These are phyloP conservation scores for Trichonephila inaurata DNA, from an alignment of 1,140 invertebrate genomes.

Conservation along the genomic window DNA sequence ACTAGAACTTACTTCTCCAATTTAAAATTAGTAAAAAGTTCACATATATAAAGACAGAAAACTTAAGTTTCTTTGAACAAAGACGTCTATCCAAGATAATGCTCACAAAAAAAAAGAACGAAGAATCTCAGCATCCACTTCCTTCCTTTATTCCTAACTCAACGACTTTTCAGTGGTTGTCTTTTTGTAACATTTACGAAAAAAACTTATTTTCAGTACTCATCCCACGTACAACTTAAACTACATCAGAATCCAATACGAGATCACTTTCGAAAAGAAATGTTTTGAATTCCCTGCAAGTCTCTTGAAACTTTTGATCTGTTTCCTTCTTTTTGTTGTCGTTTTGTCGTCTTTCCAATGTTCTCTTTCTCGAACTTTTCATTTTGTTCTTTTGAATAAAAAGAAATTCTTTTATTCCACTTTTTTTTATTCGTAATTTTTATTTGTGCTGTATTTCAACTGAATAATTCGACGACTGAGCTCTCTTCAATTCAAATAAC, in stretches of 20 bases:
- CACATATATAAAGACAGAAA: background rate
- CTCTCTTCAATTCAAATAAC: no score
- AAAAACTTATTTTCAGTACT: slow-evolving; percentile 33
- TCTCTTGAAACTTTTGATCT: slow-evolving; percentile 49
- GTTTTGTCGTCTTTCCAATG: slow-evolving; percentile 10
- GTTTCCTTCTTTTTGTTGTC: slow-evolving; percentile 10
- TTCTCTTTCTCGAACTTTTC: slow-evolving; percentile 25
- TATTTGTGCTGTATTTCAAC: slow-evolving; percentile 36
- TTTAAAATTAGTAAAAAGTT: background rate
- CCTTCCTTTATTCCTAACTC: slow-evolving; percentile 42
- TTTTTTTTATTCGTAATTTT: slow-evolving; percentile 13
- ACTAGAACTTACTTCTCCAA: background rate
- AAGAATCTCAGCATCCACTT: background rate
- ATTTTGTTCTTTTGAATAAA: slow-evolving; percentile 24
- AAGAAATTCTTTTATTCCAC: slow-evolving; percentile 20
- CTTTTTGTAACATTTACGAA: slow-evolving; percentile 48
- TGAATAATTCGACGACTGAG: background rate
- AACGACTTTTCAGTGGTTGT: slow-evolving; percentile 36
- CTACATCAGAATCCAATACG: slow-evolving; percentile 57
- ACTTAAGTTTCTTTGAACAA: background rate
- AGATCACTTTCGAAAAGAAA: slow-evolving; percentile 41
- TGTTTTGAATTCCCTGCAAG: slow-evolving; percentile 48
- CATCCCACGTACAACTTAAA: slow-evolving; percentile 55
- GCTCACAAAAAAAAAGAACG: background rate
- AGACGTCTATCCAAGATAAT: background rate